These are phyloP conservation scores for Paradoxurus hermaphroditus DNA, from an alignment of 2,113 vertebrate species.

Conservation along the genomic window DNA sequence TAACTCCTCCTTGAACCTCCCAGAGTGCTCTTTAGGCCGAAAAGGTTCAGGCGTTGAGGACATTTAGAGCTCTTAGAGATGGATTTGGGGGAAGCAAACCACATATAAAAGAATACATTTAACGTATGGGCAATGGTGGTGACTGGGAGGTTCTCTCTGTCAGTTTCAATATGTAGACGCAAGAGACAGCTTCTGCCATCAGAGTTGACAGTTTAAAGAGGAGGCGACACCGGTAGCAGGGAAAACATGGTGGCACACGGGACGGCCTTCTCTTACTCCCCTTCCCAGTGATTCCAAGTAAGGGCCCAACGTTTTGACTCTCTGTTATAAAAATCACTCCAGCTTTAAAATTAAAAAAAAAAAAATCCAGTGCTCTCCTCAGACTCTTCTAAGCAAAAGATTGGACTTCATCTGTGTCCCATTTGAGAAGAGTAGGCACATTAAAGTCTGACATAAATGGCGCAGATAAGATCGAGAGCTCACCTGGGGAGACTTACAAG, in stretches of 20 bases:
- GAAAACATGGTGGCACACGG: fast-evolving
- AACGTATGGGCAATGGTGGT: neutral
- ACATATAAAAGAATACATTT: neutral
- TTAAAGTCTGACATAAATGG: conserved; percentile 69
- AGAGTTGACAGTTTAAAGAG: neutral
- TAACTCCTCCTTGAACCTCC: too few relatives aligned
- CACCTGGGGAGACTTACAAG: conserved; percentile 80
- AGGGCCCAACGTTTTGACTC: neutral
- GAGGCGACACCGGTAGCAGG: too few relatives aligned
- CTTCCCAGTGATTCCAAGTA: neutral
- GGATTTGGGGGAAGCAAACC: neutral
- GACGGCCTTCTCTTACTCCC: neutral
- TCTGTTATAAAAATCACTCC: conserved; percentile 14
- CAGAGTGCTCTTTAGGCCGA: neutral
- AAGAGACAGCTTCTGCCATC: neutral
- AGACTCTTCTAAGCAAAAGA: conserved; percentile 51
- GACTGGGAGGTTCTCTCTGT: neutral
- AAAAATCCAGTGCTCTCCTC: conserved; percentile 15
- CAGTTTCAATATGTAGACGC: neutral
- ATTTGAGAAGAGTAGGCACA: conserved; percentile 62
- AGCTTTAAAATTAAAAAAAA: neutral
- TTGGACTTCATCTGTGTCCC: conserved; percentile 65
- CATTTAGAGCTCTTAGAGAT: neutral
- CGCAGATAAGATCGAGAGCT: conserved; percentile 77
- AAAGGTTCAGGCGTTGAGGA: neutral